Evolutionary conservation across 1,140 invertebrate genomes (phyloP).

Genomic region (Drosophila melanica): DNA sequence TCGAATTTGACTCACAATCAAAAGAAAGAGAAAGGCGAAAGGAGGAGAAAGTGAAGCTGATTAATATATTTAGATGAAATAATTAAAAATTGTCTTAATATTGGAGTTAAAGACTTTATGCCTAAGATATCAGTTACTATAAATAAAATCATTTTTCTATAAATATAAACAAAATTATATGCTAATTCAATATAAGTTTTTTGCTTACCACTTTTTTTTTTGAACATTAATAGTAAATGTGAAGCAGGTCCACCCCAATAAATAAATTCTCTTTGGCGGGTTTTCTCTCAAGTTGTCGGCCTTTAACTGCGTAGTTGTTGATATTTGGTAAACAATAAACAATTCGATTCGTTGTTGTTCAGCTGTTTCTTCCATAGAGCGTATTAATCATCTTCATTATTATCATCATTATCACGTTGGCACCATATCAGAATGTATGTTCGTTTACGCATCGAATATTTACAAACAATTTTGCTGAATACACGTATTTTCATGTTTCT

Average conservation of each 20-base stretch:
- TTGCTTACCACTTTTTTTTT: no score
- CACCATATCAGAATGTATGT: conserved; percentile 5
- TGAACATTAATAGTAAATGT: not conserved
- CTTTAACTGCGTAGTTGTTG: conserved; percentile 66
- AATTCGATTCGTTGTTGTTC: conserved; percentile 43
- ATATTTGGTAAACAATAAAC: conserved; percentile 71
- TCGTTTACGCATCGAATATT: conserved; percentile 8
- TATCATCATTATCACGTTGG: conserved; percentile 10
- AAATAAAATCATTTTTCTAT: no score
- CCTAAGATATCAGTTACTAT: no score
- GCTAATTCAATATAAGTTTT: no score
- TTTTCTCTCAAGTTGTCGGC: conserved; percentile 57
- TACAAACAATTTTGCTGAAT: conserved; percentile 14
- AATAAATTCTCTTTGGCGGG: conserved; percentile 10
- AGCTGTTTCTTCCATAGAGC: conserved; percentile 56
- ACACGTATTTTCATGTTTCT: conserved; percentile 4
- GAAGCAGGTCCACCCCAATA: conserved; percentile 56
- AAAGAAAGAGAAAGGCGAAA: conserved; percentile 24
- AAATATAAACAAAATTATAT: no score
- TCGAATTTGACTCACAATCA: conserved; percentile 11
- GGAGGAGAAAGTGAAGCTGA: conserved; percentile 22
- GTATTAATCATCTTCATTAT: conserved; percentile 49
- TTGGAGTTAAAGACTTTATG: no score
- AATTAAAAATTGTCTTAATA: not conserved
- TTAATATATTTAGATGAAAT: not conserved